phyloP scores from a whole-genome alignment of 1,140 invertebrate species.

The Mycetomoellerius zeteki region DNA sequence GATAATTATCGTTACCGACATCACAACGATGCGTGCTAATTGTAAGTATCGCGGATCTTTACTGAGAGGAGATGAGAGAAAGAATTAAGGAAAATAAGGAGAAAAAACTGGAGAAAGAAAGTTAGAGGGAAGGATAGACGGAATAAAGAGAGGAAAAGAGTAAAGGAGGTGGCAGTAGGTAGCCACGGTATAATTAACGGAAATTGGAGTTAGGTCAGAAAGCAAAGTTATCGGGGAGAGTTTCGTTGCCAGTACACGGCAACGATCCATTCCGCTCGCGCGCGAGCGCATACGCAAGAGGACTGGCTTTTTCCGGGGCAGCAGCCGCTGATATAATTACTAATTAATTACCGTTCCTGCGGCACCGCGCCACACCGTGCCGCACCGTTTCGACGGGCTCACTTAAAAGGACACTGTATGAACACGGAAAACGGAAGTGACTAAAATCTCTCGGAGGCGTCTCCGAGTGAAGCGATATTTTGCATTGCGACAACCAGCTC shows the following conservation, averaged over 20 bases:
- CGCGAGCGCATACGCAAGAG: conserved; percentile 32
- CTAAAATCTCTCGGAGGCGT: conserved; percentile 54
- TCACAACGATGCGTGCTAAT: conserved; percentile 3
- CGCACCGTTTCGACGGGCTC: conserved; percentile 48
- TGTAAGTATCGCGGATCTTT: conserved; percentile 6
- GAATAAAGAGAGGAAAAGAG: neutral
- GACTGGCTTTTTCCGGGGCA: conserved; percentile 57
- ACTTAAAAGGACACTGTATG: conserved; percentile 64
- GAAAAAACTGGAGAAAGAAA: neutral
- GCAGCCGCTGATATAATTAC: conserved; percentile 70
- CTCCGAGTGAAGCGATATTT: conserved; percentile 22
- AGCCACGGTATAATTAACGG: conserved; percentile 72
- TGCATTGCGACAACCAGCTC: conserved; percentile 9
- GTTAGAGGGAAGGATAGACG: neutral
- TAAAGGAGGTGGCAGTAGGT: conserved; percentile 50
- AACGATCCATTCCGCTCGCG: conserved; percentile 15
- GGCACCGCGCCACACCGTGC: neutral
- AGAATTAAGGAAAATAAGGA: conserved; percentile 45
- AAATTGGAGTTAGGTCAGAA: conserved; percentile 76
- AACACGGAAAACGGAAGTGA: conserved; percentile 42
- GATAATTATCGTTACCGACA: conserved; percentile 1
- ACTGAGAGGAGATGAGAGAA: neutral
- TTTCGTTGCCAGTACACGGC: conserved; percentile 47
- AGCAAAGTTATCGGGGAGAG: conserved; percentile 71
- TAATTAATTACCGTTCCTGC: conserved; percentile 71